These are phyloP conservation scores for Chrysolina americana DNA, from an alignment of 2,888 invertebrate species.

Conservation along the genomic window DNA sequence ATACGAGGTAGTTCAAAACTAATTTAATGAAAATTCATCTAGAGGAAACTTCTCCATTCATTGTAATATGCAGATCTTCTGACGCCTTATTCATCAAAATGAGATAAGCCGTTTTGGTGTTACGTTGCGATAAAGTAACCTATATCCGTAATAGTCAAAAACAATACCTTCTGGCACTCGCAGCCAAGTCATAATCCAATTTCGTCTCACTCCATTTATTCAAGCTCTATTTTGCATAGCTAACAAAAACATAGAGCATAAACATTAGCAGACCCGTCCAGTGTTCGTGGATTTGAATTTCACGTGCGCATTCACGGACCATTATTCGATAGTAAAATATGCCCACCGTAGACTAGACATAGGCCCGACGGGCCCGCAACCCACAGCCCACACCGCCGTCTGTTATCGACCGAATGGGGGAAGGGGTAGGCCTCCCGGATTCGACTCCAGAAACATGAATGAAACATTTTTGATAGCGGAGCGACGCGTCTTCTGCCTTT, in stretches of 20 bases:
- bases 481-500: conserved; percentile 16
- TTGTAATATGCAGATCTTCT: too few species aligned
- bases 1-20: too few species aligned
- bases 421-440: conserved; percentile 21
- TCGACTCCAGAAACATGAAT: conserved; percentile 47
- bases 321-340: conserved; percentile 33
- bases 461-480: conserved; percentile 50
- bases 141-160: neutral
- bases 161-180: neutral
- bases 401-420: conserved; percentile 47
- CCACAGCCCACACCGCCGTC: conserved; percentile 42
- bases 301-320: conserved; percentile 16
- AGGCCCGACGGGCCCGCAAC: conserved; percentile 27
- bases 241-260: conserved; percentile 15
- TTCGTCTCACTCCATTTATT: neutral
- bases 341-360: conserved; percentile 35
- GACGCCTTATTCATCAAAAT: too few species aligned
- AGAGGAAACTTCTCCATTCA: too few species aligned
- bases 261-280: conserved; percentile 21
- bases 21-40: too few species aligned
- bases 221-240: conserved; percentile 5
- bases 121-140: too few species aligned
- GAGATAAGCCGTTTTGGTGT: too few species aligned
- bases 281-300: conserved; percentile 22
- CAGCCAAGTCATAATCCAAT: neutral